A percentile compares a stretch with the other conserved stretches of the same genome.
phyloP scores from a whole-genome alignment of 2,113 vertebrate genomes.

The Marmota monax region DNA sequence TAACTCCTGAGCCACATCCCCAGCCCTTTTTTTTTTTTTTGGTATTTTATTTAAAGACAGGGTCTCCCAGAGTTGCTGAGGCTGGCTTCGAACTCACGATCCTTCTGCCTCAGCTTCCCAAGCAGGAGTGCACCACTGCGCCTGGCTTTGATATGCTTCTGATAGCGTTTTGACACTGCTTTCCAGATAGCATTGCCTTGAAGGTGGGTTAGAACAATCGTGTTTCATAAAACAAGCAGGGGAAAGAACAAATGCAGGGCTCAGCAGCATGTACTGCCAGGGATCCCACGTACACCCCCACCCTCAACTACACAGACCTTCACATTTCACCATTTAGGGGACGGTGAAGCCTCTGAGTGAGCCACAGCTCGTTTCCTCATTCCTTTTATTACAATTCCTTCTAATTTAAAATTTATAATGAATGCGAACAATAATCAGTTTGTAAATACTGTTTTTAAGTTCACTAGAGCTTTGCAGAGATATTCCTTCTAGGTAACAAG shows the following conservation, averaged over 20 bases:
- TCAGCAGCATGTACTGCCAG: not conserved
- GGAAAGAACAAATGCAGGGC: not conserved
- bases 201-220: not conserved
- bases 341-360: slow-evolving; percentile 79
- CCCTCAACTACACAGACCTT: slow-evolving; percentile 77
- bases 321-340: slow-evolving; percentile 76
- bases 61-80: no score
- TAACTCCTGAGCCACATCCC: no score
- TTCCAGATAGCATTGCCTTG: not conserved
- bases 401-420: slow-evolving; percentile 88
- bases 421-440: slow-evolving; percentile 87
- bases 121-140: no score
- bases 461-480: slow-evolving; percentile 87
- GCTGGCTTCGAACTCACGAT: no score
- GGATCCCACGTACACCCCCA: slow-evolving; percentile 65
- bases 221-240: not conserved
- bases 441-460: slow-evolving; percentile 90
- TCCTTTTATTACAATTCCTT: slow-evolving; percentile 80
- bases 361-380: slow-evolving; percentile 76
- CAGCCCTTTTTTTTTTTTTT: no score
- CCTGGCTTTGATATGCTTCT: not conserved
- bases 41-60: no score
- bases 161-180: not conserved
- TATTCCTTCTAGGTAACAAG: slow-evolving; percentile 89
- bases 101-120: no score